A percentile compares a stretch with the other conserved stretches of the same genome.
Evolutionary conservation across 2,797 vertebrate genomes (phyloP).

Genomic region (Melanotaenia parkinsoni): DNA sequence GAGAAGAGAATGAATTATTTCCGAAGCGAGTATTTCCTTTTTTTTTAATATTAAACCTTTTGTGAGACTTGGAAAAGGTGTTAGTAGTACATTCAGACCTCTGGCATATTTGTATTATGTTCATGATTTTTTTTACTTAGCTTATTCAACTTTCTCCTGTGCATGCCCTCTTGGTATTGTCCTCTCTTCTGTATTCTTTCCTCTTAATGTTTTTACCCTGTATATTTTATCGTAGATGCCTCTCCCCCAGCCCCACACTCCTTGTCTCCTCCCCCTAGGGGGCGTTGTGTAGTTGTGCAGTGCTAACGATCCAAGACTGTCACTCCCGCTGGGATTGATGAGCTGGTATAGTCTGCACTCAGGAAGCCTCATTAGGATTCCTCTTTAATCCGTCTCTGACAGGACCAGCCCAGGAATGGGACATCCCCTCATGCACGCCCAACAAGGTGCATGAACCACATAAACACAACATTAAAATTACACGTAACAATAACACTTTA

Average conservation of each 20-base stretch:
- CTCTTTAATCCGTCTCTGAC: slow-evolving; percentile 96
- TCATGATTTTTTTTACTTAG: background rate
- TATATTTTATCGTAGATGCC: slow-evolving; percentile 47
- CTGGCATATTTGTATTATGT: background rate
- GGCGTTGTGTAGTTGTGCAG: slow-evolving; percentile 93
- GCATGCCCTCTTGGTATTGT: background rate
- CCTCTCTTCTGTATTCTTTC: background rate
- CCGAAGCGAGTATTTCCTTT: slow-evolving; percentile 8
- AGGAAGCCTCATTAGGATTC: slow-evolving; percentile 95
- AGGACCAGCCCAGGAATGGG: slow-evolving; percentile 83
- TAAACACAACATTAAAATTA: slow-evolving; percentile 30
- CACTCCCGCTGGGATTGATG: slow-evolving; percentile 90
- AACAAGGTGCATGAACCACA: slow-evolving; percentile 21
- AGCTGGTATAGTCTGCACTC: slow-evolving; percentile 80
- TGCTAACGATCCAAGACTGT: slow-evolving; percentile 93
- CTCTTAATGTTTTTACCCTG: slow-evolving; percentile 15
- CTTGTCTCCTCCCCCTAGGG: slow-evolving; percentile 85
- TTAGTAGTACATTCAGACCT: background rate
- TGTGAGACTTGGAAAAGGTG: background rate
- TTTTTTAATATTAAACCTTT: background rate
- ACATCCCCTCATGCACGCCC: slow-evolving; percentile 71
- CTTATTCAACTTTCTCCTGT: background rate
- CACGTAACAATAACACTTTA: slow-evolving; percentile 46
- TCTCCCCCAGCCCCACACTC: slow-evolving; percentile 19
- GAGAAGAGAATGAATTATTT: slow-evolving; percentile 36